Evolutionary conservation across 1,140 invertebrate species (phyloP).

Genomic region (Meteorus sp.): DNA sequence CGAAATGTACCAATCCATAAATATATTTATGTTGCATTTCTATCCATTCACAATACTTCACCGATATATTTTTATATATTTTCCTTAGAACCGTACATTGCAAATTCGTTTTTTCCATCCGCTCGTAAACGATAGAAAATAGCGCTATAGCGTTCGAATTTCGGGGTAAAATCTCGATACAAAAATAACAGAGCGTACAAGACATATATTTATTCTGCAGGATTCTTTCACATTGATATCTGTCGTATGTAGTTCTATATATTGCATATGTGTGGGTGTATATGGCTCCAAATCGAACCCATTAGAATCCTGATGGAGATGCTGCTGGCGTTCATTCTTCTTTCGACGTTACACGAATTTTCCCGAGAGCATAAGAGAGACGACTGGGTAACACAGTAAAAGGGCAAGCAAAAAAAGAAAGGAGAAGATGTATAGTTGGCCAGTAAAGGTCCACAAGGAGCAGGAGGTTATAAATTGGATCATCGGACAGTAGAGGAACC

Average conservation of each 20-base stretch:
- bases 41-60: too few relatives aligned
- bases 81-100: too few relatives aligned
- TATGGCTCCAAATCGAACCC: slow-evolving; percentile 26
- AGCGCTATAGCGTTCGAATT: background rate
- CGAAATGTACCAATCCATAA: too few relatives aligned
- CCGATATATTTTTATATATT: too few relatives aligned
- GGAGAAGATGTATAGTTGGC: too few relatives aligned
- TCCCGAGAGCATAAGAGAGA: slow-evolving; percentile 17
- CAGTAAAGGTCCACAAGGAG: slow-evolving; percentile 19
- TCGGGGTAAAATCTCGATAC: slow-evolving; percentile 22
- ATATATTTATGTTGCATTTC: too few relatives aligned
- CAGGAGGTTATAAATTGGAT: slow-evolving; percentile 31
- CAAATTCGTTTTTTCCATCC: too few relatives aligned
- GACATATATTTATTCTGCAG: slow-evolving; percentile 18
- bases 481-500: slow-evolving; percentile 25
- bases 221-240: background rate
- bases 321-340: slow-evolving; percentile 12
- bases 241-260: slow-evolving; percentile 1
- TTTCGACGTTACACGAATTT: slow-evolving; percentile 2
- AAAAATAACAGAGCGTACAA: slow-evolving; percentile 21
- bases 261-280: slow-evolving; percentile 4
- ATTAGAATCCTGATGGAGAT: slow-evolving; percentile 26
- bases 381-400: background rate
- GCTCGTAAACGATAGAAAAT: too few relatives aligned
- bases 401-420: slow-evolving; percentile 21